Evolutionary conservation across 2,113 vertebrate genomes (phyloP), one percentile per base, ranked within the genome.

Genomic region (Rhizomys pruinosus): DNA sequence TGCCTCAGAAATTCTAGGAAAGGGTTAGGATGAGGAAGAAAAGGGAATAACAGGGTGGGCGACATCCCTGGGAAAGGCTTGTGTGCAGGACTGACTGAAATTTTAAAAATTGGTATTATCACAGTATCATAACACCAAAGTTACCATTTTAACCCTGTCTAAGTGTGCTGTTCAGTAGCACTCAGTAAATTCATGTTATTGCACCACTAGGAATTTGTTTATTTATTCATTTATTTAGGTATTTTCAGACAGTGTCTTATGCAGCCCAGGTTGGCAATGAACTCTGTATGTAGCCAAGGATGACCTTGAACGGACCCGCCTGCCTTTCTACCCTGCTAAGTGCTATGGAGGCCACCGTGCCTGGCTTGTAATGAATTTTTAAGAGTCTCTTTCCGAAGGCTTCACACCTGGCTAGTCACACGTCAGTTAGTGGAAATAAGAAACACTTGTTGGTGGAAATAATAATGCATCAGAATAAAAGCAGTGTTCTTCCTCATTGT

Each of bases 391-490:
- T 90, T 88, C 72, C 19, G 2, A 76, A 66, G 3, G 12, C 29
- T 34, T 92, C 82, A 44, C 16, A 92, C 52, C 93, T 92, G 82
- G 66, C 69, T 76, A 76, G 77, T 61, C 64, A 69, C 32, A 42
- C 23, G 17, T 42, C 59, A 44, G 47, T 59, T 64, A 57, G 16
- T 57, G 57, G 52, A 88, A 94, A 77, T 61, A 92, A 90, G 73
- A 89, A 87, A 92, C 55, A 23, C 68, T 80, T 88, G 91, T 57
- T 84, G 87, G 27, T 79, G 87, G 89, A 71, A 92, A 61, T 17
- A 82, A 59, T 5, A 66, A 68, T 27, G 16, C 15, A 19, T 55
- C n/a, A 17, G n/a, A 68, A 74, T 82, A 63, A 71, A 88, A 84
- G 78, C 68, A 32, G 39, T 0, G 57, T 44, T 47, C 25, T 52